Evolutionary conservation across 2,113 vertebrate species (phyloP), one percentile per base, ranked within the genome.

Genomic region (Nymphicus hollandicus): DNA sequence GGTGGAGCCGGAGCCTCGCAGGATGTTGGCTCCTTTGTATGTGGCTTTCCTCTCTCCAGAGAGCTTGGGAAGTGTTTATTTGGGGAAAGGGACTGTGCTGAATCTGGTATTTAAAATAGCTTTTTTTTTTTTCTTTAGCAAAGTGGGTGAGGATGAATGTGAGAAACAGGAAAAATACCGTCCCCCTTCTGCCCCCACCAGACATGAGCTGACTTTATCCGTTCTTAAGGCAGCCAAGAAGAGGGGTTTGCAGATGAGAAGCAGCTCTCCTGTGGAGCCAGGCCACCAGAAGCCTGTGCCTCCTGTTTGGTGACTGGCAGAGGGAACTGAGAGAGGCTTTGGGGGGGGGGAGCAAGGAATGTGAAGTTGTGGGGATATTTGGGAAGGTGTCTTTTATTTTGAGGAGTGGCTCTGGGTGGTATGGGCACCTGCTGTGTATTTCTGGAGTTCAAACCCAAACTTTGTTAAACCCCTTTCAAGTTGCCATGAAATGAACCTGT

Each of bases 1-100:
- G 15, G 10, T 1, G 58, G 6, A 66, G 88, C 72, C 17, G 11
- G 56, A 72, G 78, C 91, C 86, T 33, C 17, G 84, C 84, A 81
- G 95, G 91, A 89, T 86, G 91, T 83, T 60, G 89, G 77, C 69
- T 93, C 89, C 91, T 95, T 96, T 96, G 96, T 96, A 84, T 44
- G 86, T 50, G 77, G 77, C 86, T 94, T 91, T 31, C 84, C 89
- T 91, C 64, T 60, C 64, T 86, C 46, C 86, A 4, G 71, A 80
- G 80, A 46, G 76, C 1, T 27, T 60, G 90, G 93, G 66, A 70
- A 41, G 86, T 56, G 83, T 84, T 95, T 78, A 35, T 93, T 25
- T 91, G 76, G 86, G 88, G 73, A 64, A 64, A n/a, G 52, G 61
- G 73, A 33, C 44, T n/a, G 22, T 60, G 73, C 78, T 35, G 47